phyloP scores from a whole-genome alignment of 2,113 vertebrate species.

The Phalacrocorax pelagicus region DNA sequence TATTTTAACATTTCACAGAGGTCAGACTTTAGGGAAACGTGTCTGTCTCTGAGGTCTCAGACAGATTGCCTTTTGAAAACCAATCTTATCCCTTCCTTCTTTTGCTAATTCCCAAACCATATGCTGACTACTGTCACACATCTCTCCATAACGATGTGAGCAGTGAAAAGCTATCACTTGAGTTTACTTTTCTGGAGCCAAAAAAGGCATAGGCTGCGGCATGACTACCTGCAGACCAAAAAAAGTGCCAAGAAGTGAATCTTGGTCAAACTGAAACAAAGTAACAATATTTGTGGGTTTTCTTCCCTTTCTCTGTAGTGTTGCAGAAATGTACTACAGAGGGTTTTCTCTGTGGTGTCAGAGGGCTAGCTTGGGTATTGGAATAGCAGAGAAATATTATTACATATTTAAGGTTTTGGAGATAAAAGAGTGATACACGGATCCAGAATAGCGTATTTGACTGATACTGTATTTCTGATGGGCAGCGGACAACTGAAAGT shows the following conservation, averaged over 20 bases:
- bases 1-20: neutral
- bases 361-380: neutral
- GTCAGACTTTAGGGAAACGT: slow-evolving; percentile 2
- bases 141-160: neutral
- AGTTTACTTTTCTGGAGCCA: neutral
- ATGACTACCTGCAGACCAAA: neutral
- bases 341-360: neutral
- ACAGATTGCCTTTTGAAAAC: slow-evolving; percentile 24
- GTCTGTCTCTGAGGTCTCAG: neutral
- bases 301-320: neutral
- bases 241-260: neutral
- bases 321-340: neutral
- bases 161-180: neutral
- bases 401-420: neutral
- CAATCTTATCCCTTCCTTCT: neutral
- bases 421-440: neutral
- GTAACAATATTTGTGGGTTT: neutral
- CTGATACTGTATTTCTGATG: neutral
- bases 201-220: neutral
- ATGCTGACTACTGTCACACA: neutral
- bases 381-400: neutral
- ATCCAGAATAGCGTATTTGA: neutral
- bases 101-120: neutral
- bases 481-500: neutral
- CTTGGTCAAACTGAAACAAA: neutral